Base-by-base conservation (phyloP, 2,888 invertebrate genomes). In the Nipponacmea schrenckii region DNA sequence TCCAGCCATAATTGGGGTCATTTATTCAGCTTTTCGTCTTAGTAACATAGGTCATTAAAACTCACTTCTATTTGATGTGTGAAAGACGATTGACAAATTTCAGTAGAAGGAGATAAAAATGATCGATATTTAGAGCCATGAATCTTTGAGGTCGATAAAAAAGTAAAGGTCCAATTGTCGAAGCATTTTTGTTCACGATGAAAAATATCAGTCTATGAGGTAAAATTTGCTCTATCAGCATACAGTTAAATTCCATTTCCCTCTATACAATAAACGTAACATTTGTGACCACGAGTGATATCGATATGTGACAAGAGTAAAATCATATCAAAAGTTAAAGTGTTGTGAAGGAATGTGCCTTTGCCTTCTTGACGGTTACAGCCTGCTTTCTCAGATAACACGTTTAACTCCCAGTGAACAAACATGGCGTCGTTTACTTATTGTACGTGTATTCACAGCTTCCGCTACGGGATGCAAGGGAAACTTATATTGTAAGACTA, bases 81-180 rank as follows among this genome's bases (percentile, higher is more conserved):
- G 24, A 56, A 56, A 39, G 39, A 14, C 56, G 56, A 56, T 56
- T 56, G 56, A 56, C 56, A 56, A 56, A 56, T 56, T 56, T 56
- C 56, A 39, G 39, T 39, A 10, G 39, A 39, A 39, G 39, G 39
- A 39, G 39, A 39, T 39, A 39, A 39, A 39, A 39, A 39, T 5
- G 39, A 39, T 39, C 39, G 39, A 39, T 39, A 39, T 39, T 39
- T 39, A 39, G 39, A 39, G 39, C 39, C 39, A 39, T 39, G 39
- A 39, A 39, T 39, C 39, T 39, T 39, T 39, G 39, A 39, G 39
- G 39, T 39, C 39, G 39, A 39, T 39, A 39, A 10, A 39, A 39
- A 39, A 39, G 39, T 39, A 39, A 39, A 39, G 39, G 39, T 10
- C 39, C 39, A 39, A 39, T 39, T 39, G 39, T 39, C 39, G 39